phyloP scores from a whole-genome alignment of 1,140 invertebrate genomes.

The Saccostrea echinata region DNA sequence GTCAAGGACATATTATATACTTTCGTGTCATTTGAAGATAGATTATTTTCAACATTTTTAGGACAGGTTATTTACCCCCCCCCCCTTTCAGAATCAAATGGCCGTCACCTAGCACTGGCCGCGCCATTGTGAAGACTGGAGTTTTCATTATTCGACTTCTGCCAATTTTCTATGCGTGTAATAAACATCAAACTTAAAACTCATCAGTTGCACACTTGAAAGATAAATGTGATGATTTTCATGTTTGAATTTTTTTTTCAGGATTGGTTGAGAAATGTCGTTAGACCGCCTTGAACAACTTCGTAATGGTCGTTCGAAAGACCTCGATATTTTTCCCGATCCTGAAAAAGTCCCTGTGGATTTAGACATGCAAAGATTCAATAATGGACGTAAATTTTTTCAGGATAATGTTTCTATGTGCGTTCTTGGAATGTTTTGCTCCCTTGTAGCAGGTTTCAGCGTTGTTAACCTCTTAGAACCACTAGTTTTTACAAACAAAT shows the following conservation, averaged over 20 bases:
- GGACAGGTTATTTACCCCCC: too few species aligned
- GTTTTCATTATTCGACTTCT: too few species aligned
- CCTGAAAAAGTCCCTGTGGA: neutral
- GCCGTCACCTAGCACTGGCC: too few species aligned
- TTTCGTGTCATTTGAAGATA: too few species aligned
- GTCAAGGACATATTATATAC: too few species aligned
- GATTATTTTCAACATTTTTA: too few species aligned
- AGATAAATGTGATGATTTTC: neutral
- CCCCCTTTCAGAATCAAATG: too few species aligned
- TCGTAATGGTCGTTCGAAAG: neutral
- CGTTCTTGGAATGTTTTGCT: conserved; percentile 59
- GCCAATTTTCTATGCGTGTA: too few species aligned
- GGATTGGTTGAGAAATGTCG: neutral
- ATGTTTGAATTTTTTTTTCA: neutral
- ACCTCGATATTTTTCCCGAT: neutral
- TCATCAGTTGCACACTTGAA: too few species aligned
- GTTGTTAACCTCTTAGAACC: conserved; percentile 63
- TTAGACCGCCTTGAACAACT: neutral
- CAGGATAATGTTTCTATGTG: conserved; percentile 51
- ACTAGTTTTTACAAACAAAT: conserved; percentile 81
- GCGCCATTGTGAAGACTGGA: too few species aligned
- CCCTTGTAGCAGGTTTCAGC: conserved; percentile 64
- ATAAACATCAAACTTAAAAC: too few species aligned
- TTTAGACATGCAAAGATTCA: conserved; percentile 48
- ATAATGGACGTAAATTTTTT: conserved; percentile 60